Evolutionary conservation across 1,140 invertebrate genomes (phyloP).

Genomic region (Bombus breviceps): DNA sequence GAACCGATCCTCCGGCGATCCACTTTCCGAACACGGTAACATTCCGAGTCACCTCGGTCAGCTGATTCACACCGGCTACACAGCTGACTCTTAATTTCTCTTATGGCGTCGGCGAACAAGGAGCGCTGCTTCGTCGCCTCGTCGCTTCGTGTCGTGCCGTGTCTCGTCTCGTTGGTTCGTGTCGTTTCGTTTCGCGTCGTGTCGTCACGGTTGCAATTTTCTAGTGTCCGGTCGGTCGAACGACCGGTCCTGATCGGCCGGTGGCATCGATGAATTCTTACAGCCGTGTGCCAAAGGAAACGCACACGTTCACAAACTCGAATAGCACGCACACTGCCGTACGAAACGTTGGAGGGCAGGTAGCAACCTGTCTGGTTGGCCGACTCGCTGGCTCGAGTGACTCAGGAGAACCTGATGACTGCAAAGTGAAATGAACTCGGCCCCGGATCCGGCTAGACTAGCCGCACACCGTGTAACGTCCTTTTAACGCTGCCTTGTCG

Average conservation of each 20-base stretch:
- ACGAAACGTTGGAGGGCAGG: slow-evolving; percentile 66
- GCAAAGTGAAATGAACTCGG: slow-evolving; percentile 74
- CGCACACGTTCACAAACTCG: neutral
- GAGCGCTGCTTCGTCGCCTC: too few relatives aligned
- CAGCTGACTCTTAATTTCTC: slow-evolving; percentile 64
- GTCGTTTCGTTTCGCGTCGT: neutral
- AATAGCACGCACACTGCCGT: neutral
- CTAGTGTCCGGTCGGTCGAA: slow-evolving; percentile 31
- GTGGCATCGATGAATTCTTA: slow-evolving; percentile 24
- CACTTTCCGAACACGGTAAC: slow-evolving; percentile 22
- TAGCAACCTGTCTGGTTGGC: slow-evolving; percentile 75
- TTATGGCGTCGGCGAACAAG: neutral
- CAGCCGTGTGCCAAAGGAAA: neutral
- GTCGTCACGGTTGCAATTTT: slow-evolving; percentile 46
- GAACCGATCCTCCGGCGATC: neutral
- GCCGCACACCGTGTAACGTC: slow-evolving; percentile 60
- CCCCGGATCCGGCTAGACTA: slow-evolving; percentile 63
- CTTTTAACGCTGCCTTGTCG: slow-evolving; percentile 60
- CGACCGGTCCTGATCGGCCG: slow-evolving; percentile 11
- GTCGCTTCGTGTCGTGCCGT: neutral
- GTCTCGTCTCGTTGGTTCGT: neutral
- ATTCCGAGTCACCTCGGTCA: slow-evolving; percentile 55
- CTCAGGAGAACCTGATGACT: slow-evolving; percentile 71
- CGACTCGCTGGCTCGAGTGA: slow-evolving; percentile 67
- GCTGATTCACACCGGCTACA: slow-evolving; percentile 59